Evolutionary conservation across 2,797 vertebrate species (phyloP).

Genomic region (Ambastaia sidthimunki): DNA sequence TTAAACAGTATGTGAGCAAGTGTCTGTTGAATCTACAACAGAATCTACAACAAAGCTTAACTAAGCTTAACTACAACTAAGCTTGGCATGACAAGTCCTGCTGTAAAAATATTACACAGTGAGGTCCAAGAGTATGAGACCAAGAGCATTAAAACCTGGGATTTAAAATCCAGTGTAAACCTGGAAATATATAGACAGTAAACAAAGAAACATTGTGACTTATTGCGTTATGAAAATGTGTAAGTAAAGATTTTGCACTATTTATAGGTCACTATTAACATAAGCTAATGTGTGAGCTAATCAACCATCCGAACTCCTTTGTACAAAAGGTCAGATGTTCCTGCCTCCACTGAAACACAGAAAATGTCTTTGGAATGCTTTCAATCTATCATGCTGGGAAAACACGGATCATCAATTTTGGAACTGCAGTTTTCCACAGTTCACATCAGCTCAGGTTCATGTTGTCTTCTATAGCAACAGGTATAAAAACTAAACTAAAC

Average conservation of each 20-base stretch:
- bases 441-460: too few species aligned
- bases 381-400: background rate
- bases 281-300: background rate
- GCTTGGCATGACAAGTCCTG: background rate
- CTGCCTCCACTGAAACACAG: background rate
- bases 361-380: background rate
- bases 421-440: too few species aligned
- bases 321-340: background rate
- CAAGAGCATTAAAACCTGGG: background rate
- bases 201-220: background rate
- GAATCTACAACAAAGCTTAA: conserved; percentile 34
- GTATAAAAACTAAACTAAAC: too few species aligned
- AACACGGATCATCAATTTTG: too few species aligned
- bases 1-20: conserved; percentile 6
- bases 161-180: background rate
- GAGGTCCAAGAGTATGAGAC: background rate
- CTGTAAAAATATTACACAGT: background rate
- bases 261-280: background rate
- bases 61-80: too few species aligned
- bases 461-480: too few species aligned
- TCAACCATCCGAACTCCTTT: background rate
- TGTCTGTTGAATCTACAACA: background rate
- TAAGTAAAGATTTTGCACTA: background rate
- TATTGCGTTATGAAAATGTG: background rate
- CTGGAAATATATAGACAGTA: background rate